Base-by-base conservation (phyloP, 2,113 vertebrate genomes). In the Uropsilus gracilis region DNA sequence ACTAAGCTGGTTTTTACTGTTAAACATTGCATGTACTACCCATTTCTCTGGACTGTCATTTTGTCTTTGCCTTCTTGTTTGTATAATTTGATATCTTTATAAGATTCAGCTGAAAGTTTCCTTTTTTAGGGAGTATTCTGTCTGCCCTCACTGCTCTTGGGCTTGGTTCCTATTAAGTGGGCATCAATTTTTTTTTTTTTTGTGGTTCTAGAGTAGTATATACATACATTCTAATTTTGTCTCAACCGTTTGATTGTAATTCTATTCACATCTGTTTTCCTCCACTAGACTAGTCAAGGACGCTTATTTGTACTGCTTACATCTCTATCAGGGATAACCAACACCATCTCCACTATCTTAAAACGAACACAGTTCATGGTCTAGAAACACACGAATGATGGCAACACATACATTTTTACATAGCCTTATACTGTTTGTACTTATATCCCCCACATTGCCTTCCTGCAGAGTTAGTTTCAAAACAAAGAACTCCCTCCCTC, bases 401-500 rank as follows among this genome's bases (percentile, higher is more conserved):
- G 16, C 13, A 48, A 37, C 69, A 68, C 68, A 17, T 0, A 63
- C 26, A 78, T 28, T 42, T 66, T 85, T 44, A 48, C 94, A 78
- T 30, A 92, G 2, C 28, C 90, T 66, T 57, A 6, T 82, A 39
- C 22, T 88, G 32, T 85, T 75, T 68, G 4, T 86, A 88, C 2
- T 75, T 64, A 83, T 78, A 85, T 91, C 18, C 37, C 6, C 22
- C 37, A 71, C 53, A 39, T 90, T 92, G 8, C 53, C 63, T 44
- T 77, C 72, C 66, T 22, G 26, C 13, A 81, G 66, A 90, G 46
- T 87, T 57, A 89, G 5, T 90, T 64, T 63, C 37, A 78, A 17
- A 9, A 83, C 26, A 95, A 57, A 90, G 32, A 91, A 17, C 24
- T 95, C n/a, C n/a, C n/a, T n/a, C n/a, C n/a, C n/a, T n/a, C n/a